Evolutionary conservation across 2,113 vertebrate genomes (phyloP).

Genomic region (Chloropsis hardwickii): DNA sequence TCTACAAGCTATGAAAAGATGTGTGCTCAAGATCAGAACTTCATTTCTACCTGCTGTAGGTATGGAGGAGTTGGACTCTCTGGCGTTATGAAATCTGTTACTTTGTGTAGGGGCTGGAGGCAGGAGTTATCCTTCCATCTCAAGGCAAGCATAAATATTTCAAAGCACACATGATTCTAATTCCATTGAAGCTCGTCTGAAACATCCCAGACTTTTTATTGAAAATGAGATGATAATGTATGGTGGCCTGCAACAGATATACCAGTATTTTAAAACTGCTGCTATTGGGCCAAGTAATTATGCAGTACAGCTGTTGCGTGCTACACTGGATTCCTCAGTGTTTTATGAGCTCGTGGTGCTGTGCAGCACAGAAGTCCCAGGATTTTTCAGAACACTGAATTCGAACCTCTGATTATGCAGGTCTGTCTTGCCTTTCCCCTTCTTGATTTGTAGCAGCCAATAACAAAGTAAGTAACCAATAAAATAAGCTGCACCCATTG

Average conservation of each 20-base stretch:
- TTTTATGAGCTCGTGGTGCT: background rate
- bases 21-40: constrained; percentile 24
- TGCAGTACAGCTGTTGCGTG: constrained; percentile 31
- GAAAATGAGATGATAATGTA: constrained; percentile 62
- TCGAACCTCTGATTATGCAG: background rate
- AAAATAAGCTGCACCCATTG: background rate
- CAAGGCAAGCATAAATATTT: constrained; percentile 64
- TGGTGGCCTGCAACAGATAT: constrained; percentile 55
- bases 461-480: background rate
- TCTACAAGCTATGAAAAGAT: constrained; percentile 27
- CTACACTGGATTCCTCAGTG: background rate
- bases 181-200: constrained; percentile 53
- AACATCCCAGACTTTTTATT: constrained; percentile 53
- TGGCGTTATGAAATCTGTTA: constrained; percentile 10
- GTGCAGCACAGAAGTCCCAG: background rate
- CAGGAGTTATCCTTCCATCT: constrained; percentile 53
- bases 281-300: constrained; percentile 50
- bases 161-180: constrained; percentile 59
- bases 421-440: background rate
- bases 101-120: background rate
- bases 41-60: constrained; percentile 62
- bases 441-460: background rate
- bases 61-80: background rate
- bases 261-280: constrained; percentile 38
- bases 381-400: background rate